Base-by-base conservation (phyloP, 2,888 invertebrate genomes). In the Tachina grossa region DNA sequence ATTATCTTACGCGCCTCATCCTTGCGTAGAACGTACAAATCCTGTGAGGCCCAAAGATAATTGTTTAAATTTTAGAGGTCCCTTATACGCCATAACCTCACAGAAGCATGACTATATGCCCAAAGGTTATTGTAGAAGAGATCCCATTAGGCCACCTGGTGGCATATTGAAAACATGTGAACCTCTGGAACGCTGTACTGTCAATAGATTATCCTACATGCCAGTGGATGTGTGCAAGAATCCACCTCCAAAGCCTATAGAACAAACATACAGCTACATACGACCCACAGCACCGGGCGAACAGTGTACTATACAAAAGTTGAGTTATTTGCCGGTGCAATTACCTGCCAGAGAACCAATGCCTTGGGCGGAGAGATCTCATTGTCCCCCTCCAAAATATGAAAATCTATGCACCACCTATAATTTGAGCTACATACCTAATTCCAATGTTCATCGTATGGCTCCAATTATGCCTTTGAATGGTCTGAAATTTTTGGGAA, bases 21-120 rank as follows among this genome's bases (percentile, higher is more conserved):
- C 90, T 74, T 87, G 88, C 10, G 84, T 88, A 0, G 82, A 77
- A 14, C 92, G 91, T 39, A 88, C 89, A 0, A 84, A 87, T 22
- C 89, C 92, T 31, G 92, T 93, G 69, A 76, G 89, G 0, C 93
- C 93, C 9, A 87, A 87, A 75, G 89, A 89, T 68, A 91, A 91
- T 66, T 90, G 91, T 0, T 75, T 92, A 53, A 88, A 90, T 13
- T 92, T 92, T 45, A 89, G 89, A 75, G 94, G 94, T 0, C 96
- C 96, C 16, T 95, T 96, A 93, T 95, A 95, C 92, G 95, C 95
- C 87, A 91, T 95, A 78, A 96, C 96, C 4, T 96, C 96, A 1
- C 95, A 95, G 87, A 95, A 95, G 55, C 95, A 95, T 90, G 96
- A 96, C 92, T 96, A 93, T 89, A 95, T 95, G 57, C 94, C 95